Base-by-base conservation (phyloP, 1,140 invertebrate species). In the Drosophila miranda region DNA sequence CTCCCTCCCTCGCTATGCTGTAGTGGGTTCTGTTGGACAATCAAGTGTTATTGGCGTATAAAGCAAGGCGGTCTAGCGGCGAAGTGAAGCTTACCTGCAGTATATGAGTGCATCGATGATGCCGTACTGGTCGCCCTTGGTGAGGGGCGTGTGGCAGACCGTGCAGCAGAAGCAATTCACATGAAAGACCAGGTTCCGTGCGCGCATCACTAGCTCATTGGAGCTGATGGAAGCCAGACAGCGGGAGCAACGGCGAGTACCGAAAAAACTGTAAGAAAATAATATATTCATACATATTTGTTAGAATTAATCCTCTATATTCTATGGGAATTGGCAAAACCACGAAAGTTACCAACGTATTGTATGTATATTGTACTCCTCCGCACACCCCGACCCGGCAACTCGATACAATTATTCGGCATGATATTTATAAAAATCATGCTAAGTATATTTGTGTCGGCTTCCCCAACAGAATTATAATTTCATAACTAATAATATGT, bases 151-250 rank as follows among this genome's bases (percentile, higher is more conserved):
- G 90, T 95, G 95, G 92, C 98, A 99, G n/a, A 96, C 94, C 13
- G 96, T 95, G 91, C 98, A 99, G 6, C 95, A 96, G 93, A 99
- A 99, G 92, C 98, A 99, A 78, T 96, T 95, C 41, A 98, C 95
- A 92, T 99, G 98, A 92, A 98, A 99, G 54, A 99, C 97, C 73
- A 97, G 93, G 75, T 98, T 97, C 13, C 97, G 93, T 3, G 97
- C 97, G 57, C 97, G 92, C 98, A 99, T 99, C 86, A 99, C 98
- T 81, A 99, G 91, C 92, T 99, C 98, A 54, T 96, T 96, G 38
- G 97, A 94, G n/a, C 95, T 94, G 64, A 99, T 97, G n/a, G 95
- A 94, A 23, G 95, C 95, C 78, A 97, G 95, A 92, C 98, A 99
- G 55, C 97, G 94, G 26, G 95, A 95, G 90, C 98, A 99, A 26